A percentile compares a stretch with the other conserved stretches of the same genome.
Evolutionary conservation across 2,797 vertebrate genomes (phyloP).

Genomic region (Trachops cirrhosus): DNA sequence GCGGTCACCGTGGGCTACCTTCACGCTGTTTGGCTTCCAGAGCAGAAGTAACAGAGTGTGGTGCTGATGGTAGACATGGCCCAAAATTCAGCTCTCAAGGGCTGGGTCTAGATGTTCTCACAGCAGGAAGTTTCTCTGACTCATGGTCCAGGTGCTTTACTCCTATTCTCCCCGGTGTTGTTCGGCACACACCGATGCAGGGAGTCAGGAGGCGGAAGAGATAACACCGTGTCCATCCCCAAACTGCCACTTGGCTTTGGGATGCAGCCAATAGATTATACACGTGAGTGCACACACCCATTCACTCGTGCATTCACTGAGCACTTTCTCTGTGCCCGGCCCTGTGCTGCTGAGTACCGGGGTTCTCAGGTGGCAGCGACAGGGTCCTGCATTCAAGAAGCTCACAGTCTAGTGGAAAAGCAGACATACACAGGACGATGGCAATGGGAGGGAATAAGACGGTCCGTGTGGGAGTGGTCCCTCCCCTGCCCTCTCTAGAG

Average conservation of each 20-base stretch:
- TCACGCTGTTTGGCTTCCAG: not conserved
- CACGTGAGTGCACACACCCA: too few species aligned
- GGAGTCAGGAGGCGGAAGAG: not conserved
- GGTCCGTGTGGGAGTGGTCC: too few species aligned
- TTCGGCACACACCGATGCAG: not conserved
- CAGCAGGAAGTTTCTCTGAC: not conserved
- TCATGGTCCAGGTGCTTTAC: not conserved
- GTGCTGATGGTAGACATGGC: not conserved
- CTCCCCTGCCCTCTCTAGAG: not conserved
- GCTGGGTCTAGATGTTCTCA: not conserved
- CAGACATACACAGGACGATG: not conserved
- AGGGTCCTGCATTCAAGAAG: not conserved
- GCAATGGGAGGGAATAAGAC: not conserved
- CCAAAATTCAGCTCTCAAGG: not conserved
- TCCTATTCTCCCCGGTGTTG: not conserved
- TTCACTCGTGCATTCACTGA: not conserved
- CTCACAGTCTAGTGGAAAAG: not conserved
- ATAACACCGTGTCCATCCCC: not conserved
- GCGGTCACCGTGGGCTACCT: accelerated
- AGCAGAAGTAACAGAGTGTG: not conserved
- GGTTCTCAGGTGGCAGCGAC: not conserved
- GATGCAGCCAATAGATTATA: not conserved
- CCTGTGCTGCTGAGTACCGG: not conserved
- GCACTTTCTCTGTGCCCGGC: not conserved
- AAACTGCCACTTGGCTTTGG: not conserved